Percentiles rank a stretch among this genome's conserved stretches.
Conservation (phyloP, 2,888 invertebrate genomes). For the Fragum sueziense region DNA sequence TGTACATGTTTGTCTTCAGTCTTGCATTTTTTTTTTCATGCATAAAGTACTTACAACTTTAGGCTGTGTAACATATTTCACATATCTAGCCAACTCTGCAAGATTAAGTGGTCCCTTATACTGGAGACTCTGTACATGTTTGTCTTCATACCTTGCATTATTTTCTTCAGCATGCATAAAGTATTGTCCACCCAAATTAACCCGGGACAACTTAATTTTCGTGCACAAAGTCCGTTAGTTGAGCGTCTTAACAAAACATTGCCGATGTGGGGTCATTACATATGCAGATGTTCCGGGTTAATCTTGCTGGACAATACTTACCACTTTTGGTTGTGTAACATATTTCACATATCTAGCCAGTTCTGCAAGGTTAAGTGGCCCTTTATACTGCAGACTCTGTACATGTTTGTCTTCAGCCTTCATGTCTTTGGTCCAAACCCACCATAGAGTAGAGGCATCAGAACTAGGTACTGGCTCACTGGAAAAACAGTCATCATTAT, state of each 20-base stretch:
- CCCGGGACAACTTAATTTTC: no score
- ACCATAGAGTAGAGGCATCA: conserved; percentile 65
- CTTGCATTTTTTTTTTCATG: no score
- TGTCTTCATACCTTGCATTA: conserved; percentile 26
- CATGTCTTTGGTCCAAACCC: conserved; percentile 65
- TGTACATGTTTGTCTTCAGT: conserved; percentile 48
- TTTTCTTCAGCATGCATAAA: no score
- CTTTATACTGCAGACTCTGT: conserved; percentile 61
- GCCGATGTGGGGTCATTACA: no score
- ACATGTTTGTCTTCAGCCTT: conserved; percentile 45
- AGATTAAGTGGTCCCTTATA: conserved; percentile 67
- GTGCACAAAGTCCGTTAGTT: no score
- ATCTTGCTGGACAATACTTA: no score
- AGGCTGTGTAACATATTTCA: conserved; percentile 59
- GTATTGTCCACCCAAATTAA: no score
- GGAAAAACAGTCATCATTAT: no score
- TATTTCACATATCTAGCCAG: conserved; percentile 67
- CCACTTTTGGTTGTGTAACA: conserved; percentile 51
- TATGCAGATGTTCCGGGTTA: no score
- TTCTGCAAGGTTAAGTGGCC: conserved; percentile 63
- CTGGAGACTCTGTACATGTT: conserved; percentile 57
- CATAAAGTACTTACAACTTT: background rate
- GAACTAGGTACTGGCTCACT: conserved; percentile 7
- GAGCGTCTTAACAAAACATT: no score
- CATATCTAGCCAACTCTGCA: conserved; percentile 65